A percentile compares a stretch with the other conserved stretches of the same genome.
These are phyloP conservation scores for Parasteatoda lunata DNA, from an alignment of 2,888 invertebrate species.

Conservation along the genomic window DNA sequence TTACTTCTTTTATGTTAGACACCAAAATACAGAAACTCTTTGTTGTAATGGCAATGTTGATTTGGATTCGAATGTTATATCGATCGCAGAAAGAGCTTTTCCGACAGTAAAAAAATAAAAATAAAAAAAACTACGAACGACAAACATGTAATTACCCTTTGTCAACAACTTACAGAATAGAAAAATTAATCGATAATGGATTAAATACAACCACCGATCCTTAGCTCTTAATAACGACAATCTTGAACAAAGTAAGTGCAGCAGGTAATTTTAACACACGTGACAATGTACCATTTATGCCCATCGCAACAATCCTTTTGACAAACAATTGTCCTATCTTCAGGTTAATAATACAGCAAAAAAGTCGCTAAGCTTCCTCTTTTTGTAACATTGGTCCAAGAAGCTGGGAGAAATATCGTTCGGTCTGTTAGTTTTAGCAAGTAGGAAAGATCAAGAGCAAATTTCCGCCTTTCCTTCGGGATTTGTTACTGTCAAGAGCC, in stretches of 20 bases:
- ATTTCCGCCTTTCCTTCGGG: slow-evolving; percentile 25
- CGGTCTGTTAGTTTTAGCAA: not conserved
- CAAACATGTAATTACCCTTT: not conserved
- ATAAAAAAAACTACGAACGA: not conserved
- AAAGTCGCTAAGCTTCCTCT: not conserved
- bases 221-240: not conserved
- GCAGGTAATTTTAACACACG: not conserved
- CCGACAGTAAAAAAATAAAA: too few relatives aligned
- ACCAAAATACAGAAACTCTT: too few relatives aligned
- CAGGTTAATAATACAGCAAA: not conserved
- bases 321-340: not conserved
- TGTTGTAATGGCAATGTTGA: too few relatives aligned
- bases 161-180: not conserved
- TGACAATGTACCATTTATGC: not conserved
- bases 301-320: not conserved
- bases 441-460: slow-evolving; percentile 21
- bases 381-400: not conserved
- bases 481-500: slow-evolving; percentile 43
- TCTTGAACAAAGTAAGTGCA: not conserved
- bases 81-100: too few relatives aligned
- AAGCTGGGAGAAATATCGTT: slow-evolving; percentile 3
- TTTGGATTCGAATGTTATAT: too few relatives aligned
- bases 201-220: not conserved
- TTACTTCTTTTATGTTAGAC: too few relatives aligned
- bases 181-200: not conserved